Base-by-base conservation (phyloP, 2,797 vertebrate species). In the Amazona ochrocephala region DNA sequence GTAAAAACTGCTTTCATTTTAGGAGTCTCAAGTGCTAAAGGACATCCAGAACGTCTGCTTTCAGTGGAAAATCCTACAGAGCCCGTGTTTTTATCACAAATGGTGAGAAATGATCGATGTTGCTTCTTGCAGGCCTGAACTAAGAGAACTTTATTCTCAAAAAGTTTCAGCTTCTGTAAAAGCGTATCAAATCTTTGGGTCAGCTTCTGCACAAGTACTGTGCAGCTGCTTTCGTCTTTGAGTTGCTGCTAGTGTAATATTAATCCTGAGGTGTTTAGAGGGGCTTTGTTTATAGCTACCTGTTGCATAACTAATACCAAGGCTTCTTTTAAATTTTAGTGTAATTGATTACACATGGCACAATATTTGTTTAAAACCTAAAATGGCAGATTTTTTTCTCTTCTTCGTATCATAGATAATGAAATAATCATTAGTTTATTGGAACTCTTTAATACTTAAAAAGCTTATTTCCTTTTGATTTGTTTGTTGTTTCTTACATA, bases 21-120 rank as follows among this genome's bases (percentile, higher is more conserved):
- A 97, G 96, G 87, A 84, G 21, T 32, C 65, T 26, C 3, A 5
- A 78, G 26, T 87, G 48, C 80, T 77, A 79, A 77, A 47, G 92
- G 81, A 89, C 54, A 21, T 76, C 42, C 70, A 74, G 90, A 95
- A 67, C 17, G 12, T 51, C 73, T 87, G 19, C 37, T 64, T 93
- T 80, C 92, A 48, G 37, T 54, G 12, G 88, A 79, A 94, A 96
- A 79, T 68, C 76, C 80, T 77, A 27, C 20, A 8, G 54, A 91
- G 58, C 54, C 81, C 4, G 0, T 24, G 51, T 37, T 81, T 72
- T 74, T 89, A 45, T 89, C 97, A 77, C 93, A 97, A 75, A 91
- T 75, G 83, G 98, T 98, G 96, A 97, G 97, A 89, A 83, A 75
- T 93, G n/a, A 21, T 37, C 70, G 27, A 65, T 80, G 23, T 84